Evolutionary conservation across 2,797 vertebrate species (phyloP), one percentile per base, ranked within the genome.

Genomic region (Artibeus lituratus): DNA sequence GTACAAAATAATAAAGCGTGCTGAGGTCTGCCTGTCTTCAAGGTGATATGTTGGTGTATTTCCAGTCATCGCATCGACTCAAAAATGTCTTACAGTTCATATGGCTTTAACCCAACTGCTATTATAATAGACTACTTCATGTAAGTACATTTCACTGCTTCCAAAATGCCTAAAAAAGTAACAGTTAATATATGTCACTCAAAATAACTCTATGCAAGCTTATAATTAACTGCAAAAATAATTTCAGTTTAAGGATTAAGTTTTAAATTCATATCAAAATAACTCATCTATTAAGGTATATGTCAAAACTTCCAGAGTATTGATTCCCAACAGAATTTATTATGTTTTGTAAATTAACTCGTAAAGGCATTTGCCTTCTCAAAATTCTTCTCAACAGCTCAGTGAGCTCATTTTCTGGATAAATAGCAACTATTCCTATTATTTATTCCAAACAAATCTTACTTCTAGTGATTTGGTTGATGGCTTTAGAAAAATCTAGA

Each of bases 261-360:
- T 95, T 94, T 93, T 92, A 82, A 95, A 89, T 65, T n/a, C 70
- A 86, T 47, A 83, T 83, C 15, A 94, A 95, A 91, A 89, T 87
- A 94, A 93, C 39, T 73, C 21, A 21, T 69, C 35, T 81, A 37
- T 65, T 85, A 82, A 88, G 35, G 24, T 49, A 77, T 32, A 7
- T 78, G 59, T 77, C 37, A 84, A 89, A 91, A 70, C 5, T 35
- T 94, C 15, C 53, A 87, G 39, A 86, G 57, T 37, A 74, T 78
- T 96, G 12, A 14, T 77, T 93, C 91, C 5, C 29, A 87, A 15
- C 21, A 93, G n/a, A 94, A 94, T 32, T 53, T 84, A 83, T 29
- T 91, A 76, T 26, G 19, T 35, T 67, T 90, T 93, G 1, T 83
- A 96, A 91, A 62, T 95, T 85, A 94, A 90, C 47, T 37, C 21